These are phyloP conservation scores for Chloromyia formosa DNA, from an alignment of 2,888 invertebrate species.

Conservation along the genomic window DNA sequence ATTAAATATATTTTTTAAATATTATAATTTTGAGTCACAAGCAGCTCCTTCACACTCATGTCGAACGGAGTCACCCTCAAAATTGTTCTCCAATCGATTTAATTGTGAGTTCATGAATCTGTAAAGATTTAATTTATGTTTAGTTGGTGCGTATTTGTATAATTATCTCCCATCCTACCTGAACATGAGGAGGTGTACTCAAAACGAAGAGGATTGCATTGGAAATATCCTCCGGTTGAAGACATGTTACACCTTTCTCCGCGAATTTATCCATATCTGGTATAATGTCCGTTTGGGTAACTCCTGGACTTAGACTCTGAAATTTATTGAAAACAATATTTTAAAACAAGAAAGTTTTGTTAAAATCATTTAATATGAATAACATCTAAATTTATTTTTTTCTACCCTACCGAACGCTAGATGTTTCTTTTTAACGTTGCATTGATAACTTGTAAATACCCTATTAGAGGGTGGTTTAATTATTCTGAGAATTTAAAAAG, in stretches of 20 bases:
- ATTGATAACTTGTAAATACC: no score
- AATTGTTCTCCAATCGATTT: slow-evolving; percentile 61
- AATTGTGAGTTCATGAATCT: slow-evolving; percentile 60
- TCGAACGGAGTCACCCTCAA: no score
- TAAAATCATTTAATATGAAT: no score
- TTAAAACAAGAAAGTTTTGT: background rate
- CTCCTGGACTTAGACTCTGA: slow-evolving; percentile 61
- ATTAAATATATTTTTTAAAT: no score
- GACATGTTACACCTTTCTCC: slow-evolving; percentile 50
- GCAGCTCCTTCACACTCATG: no score
- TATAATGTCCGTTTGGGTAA: slow-evolving; percentile 60
- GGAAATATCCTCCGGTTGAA: slow-evolving; percentile 45
- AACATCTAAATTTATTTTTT: no score
- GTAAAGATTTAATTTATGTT: background rate
- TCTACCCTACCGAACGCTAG: no score
- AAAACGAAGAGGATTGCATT: slow-evolving; percentile 54
- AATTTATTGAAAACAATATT: background rate
- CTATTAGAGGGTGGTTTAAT: no score
- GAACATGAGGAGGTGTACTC: slow-evolving; percentile 59
- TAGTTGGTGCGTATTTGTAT: background rate
- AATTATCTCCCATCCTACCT: no score
- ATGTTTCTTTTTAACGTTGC: no score
- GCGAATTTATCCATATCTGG: slow-evolving; percentile 39
- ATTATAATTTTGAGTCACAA: no score
- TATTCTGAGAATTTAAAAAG: no score